Evolutionary conservation across 2,797 vertebrate species (phyloP), one percentile per base, ranked within the genome.

Genomic region (Tokudaia muenninki): DNA sequence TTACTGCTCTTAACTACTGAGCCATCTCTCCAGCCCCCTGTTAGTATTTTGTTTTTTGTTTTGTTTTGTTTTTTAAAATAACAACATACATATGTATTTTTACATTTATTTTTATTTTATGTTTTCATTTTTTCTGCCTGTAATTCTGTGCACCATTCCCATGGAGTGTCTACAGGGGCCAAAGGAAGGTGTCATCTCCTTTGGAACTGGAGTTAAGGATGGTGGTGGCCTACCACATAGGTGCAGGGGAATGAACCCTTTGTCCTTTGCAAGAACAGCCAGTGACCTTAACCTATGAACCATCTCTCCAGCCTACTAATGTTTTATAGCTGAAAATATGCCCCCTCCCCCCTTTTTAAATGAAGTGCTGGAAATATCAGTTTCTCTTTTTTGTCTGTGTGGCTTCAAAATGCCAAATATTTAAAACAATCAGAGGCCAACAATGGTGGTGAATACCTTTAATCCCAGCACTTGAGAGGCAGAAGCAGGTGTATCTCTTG

Each of bases 371-470:
- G 34, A 91, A 50, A 75, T 70, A 37, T 47, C 47, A 72, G 19
- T 0, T 82, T 92, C 57, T 63, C 19, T 86, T 61, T 61, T 78
- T 78, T 95, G n/a, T 79, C 1, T 79, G 37, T 52, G 26, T 92
- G 50, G 87, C 63, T 97, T 88, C 29, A 90, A 31, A 97, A 52
- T 92, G 67, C 70, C 26, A 79, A 22, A 80, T 16, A 16, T 29
- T 41, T 95, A 16, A 86, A 90, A 94, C 67, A 67, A 29, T 16
- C 65, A 70, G 67, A 67, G 34, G 34, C 67, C 67, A 70, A 4
- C 67, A n/a, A 70, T 70, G 67, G 34, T 70, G 34, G 16, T 7
- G 0, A 19, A 70, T 1, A 3, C 17, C 67, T 70, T 70, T n/a
- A 70, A n/a, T 70, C 34, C 31, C 7, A n/a, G 34, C 67, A n/a